Evolutionary conservation across 2,888 invertebrate species (phyloP).

Genomic region (Cartodere bifasciata): DNA sequence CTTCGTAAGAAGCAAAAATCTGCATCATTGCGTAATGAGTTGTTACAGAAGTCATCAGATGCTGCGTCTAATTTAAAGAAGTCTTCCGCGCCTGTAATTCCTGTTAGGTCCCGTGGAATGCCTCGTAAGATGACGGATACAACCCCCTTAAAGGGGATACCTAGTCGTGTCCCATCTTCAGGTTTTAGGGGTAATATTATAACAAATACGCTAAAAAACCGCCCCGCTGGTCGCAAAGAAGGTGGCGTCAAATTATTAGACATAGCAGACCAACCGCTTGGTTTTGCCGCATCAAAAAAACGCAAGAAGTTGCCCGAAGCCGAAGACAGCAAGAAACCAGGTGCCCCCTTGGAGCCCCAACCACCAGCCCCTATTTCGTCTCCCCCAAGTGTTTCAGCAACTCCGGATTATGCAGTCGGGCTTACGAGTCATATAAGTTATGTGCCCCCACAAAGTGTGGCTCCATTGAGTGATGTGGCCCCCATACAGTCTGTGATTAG

Average conservation of each 20-base stretch:
- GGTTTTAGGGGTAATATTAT: conserved; percentile 47
- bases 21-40: conserved; percentile 74
- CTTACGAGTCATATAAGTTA: conserved; percentile 46
- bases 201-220: conserved; percentile 36
- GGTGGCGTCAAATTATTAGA: conserved; percentile 91
- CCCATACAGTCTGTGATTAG: too few species aligned
- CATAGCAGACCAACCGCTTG: conserved; percentile 84
- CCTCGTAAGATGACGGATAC: conserved; percentile 95
- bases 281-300: conserved; percentile 75
- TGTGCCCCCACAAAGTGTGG: too few species aligned
- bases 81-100: conserved; percentile 77
- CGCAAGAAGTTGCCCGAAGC: conserved; percentile 68
- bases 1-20: conserved; percentile 91
- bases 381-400: too few species aligned
- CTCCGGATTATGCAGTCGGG: conserved; percentile 77
- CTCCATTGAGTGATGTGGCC: too few species aligned
- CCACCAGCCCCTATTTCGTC: conserved; percentile 21
- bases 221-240: conserved; percentile 61
- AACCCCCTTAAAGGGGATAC: conserved; percentile 85
- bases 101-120: conserved; percentile 75
- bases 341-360: conserved; percentile 26
- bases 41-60: conserved; percentile 84
- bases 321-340: conserved; percentile 52
- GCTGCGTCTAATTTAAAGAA: conserved; percentile 82
- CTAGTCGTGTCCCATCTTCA: conserved; percentile 61